A percentile compares a stretch with the other conserved stretches of the same genome.
phyloP scores from a whole-genome alignment of 2,113 vertebrate species.

The Sylvia atricapilla region DNA sequence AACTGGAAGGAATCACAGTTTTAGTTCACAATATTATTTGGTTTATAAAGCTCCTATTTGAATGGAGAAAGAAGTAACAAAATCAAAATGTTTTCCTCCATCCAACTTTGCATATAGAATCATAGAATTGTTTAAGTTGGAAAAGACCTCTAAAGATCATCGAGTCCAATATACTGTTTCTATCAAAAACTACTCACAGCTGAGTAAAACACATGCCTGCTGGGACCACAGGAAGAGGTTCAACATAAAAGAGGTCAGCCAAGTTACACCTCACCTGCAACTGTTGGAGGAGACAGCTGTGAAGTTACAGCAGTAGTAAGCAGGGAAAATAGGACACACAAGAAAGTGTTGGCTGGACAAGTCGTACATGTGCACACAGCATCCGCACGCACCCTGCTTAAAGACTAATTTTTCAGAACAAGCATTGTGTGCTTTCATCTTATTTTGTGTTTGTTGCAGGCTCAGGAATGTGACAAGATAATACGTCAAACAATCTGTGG shows the following conservation, averaged over 20 bases:
- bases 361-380: neutral
- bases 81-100: neutral
- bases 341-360: constrained; percentile 4
- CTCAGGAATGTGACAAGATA: neutral
- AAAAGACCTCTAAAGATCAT: neutral
- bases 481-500: neutral
- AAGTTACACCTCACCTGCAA: constrained; percentile 52
- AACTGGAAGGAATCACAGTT: neutral
- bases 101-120: neutral
- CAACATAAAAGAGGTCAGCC: constrained; percentile 9
- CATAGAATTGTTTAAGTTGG: neutral
- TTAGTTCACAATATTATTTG: neutral
- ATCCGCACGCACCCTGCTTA: neutral
- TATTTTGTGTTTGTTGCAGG: neutral
- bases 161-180: neutral
- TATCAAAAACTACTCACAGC: neutral
- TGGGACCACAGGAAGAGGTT: neutral
- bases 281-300: constrained; percentile 18
- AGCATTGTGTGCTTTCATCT: neutral
- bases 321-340: neutral
- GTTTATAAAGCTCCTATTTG: neutral
- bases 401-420: neutral
- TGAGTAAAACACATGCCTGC: neutral
- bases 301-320: neutral
- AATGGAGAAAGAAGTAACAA: neutral